A percentile compares a stretch with the other conserved stretches of the same genome.
These are phyloP conservation scores for Anthophora plumipes DNA, from an alignment of 2,888 invertebrate species.

Conservation along the genomic window DNA sequence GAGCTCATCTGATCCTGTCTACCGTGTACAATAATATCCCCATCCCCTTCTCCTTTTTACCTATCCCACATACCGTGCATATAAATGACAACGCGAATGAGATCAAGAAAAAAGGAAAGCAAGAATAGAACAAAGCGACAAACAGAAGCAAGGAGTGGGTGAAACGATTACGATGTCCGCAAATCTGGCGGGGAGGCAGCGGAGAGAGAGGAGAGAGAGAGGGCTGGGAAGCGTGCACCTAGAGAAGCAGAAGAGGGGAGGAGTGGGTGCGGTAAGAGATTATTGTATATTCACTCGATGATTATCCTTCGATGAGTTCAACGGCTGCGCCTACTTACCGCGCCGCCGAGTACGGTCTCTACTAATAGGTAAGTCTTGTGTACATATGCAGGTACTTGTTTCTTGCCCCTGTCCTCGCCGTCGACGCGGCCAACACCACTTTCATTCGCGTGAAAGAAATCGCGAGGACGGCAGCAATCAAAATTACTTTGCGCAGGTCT, in stretches of 20 bases:
- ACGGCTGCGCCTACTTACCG: conserved; percentile 81
- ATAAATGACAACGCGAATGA: not conserved
- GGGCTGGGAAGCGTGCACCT: not conserved
- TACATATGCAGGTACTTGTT: not conserved
- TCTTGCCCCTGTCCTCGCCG: not conserved
- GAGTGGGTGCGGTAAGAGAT: conserved; percentile 70
- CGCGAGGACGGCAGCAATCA: too few species aligned
- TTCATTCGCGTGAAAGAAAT: too few species aligned
- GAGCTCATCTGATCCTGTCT: too few species aligned
- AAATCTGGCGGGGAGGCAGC: not conserved
- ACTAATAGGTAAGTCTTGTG: too few species aligned
- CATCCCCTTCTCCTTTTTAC: too few species aligned
- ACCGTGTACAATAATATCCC: too few species aligned
- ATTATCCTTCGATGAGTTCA: conserved; percentile 82
- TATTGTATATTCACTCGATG: conserved; percentile 81
- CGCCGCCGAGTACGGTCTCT: not conserved
- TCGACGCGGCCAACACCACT: too few species aligned
- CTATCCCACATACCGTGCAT: too few species aligned
- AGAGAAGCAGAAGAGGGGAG: conserved; percentile 2
- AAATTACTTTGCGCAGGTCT: conserved; percentile 87
- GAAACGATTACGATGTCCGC: not conserved
- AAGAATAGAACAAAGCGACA: too few species aligned
- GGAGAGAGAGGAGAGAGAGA: not conserved
- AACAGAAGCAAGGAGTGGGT: not conserved
- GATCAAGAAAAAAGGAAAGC: too few species aligned